Base-by-base conservation (phyloP, 2,888 invertebrate genomes). In the Caenorhabditis parvicauda region DNA sequence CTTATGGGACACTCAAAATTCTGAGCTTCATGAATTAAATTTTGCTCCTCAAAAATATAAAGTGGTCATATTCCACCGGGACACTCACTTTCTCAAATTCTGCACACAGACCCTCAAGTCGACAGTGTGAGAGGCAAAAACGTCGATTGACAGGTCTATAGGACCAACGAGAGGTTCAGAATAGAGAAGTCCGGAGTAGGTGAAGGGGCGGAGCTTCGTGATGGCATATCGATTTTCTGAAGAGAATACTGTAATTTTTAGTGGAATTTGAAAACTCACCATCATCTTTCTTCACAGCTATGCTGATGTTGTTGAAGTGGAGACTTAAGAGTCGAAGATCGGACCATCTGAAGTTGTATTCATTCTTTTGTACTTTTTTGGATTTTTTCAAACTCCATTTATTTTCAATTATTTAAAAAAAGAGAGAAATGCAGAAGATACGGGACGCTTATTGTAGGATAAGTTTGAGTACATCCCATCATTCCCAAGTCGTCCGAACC, bases 261-360 rank as follows among this genome's bases (percentile, higher is more conserved):
- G 7, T 6, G n/a, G n/a, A n/a, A 2, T 19, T 44, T n/a, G n/a
- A 27, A 39, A 37, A 45, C 54, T 38, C 9, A 67, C 72, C 56
- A 39, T 67, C 59, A 41, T 64, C 70, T 52, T 60, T 67, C 45
- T 72, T 72, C 39, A 64, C 58, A 6, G 72, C 72, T 19, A 72
- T 64, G 48, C 65, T 67, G 25, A 72, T 69, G 54, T 72, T 72
- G 47, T 70, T 72, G 59, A 72, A 72, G 29, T 69, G 67, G 2
- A 48, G 9, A 45, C 60, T 59, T 27, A 70, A 47, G 41, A 64
- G 54, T 17, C 70, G 44, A 29, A 72, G 45, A 58, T 72, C 70
- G 2, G 67, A 62, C 72, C 72, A 72, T 38, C 71, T 52, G 28
- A 28, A 52, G 29, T n/a, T n/a, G n/a, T n/a, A n/a, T n/a, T n/a